These are phyloP conservation scores for Drosophila nigrodunni DNA, from an alignment of 1,140 invertebrate genomes.

Conservation along the genomic window DNA sequence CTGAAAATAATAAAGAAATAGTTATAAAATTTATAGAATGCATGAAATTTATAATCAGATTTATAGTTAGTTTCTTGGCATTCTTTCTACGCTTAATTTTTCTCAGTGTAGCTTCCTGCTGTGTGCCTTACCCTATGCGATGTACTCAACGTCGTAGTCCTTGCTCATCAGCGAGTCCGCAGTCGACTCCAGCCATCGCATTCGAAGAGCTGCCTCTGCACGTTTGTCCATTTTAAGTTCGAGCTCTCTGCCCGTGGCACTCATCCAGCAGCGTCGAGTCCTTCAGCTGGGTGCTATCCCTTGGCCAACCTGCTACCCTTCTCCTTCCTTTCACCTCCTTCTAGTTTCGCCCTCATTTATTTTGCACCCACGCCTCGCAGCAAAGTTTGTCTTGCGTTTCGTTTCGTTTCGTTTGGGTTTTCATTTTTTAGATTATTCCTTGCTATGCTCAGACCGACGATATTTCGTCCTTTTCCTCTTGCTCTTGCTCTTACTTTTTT, in stretches of 20 bases:
- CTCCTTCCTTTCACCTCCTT: background rate
- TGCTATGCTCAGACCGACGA: conserved; percentile 55
- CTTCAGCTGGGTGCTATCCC: conserved; percentile 58
- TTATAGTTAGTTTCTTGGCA: too few species aligned
- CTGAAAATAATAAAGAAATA: too few species aligned
- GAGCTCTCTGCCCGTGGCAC: conserved; percentile 79
- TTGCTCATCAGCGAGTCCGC: conserved; percentile 72
- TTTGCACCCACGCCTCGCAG: conserved; percentile 80
- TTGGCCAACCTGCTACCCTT: background rate
- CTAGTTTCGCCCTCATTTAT: conserved; percentile 66
- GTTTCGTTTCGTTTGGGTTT: conserved; percentile 72
- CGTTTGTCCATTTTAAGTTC: conserved; percentile 81
- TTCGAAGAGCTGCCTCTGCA: conserved; percentile 53
- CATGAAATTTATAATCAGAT: too few species aligned
- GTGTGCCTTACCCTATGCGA: conserved; percentile 17
- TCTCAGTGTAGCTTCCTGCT: background rate
- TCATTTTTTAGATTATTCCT: conserved; percentile 83
- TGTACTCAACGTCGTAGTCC: conserved; percentile 54
- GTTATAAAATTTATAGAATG: too few species aligned
- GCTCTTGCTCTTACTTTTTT: conserved; percentile 36
- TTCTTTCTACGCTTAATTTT: too few species aligned
- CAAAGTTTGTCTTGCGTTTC: conserved; percentile 78
- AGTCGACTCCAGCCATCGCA: conserved; percentile 28
- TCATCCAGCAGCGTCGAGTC: conserved; percentile 72
- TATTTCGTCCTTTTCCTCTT: conserved; percentile 35